Percentiles rank a stretch among this genome's conserved stretches.
Conservation (phyloP, 2,113 vertebrate genomes). For the Isurus oxyrinchus region DNA sequence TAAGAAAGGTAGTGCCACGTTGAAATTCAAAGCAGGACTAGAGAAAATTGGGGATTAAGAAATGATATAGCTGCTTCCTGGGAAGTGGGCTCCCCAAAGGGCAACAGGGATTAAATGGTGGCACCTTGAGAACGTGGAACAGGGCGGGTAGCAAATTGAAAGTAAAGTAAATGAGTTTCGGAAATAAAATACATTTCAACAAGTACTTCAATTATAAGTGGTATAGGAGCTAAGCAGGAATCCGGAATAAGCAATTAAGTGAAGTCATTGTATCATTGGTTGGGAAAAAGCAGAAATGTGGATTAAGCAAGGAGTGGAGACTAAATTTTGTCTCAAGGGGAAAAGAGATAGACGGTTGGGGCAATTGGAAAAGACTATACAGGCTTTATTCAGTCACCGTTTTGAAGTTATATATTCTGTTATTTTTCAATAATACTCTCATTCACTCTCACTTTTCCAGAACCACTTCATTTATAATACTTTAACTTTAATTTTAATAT, state of each 20-base stretch:
- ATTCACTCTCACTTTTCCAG: neutral
- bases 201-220: neutral
- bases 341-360: neutral
- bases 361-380: neutral
- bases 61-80: neutral
- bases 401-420: neutral
- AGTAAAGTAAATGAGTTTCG: neutral
- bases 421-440: neutral
- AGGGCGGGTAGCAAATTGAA: neutral
- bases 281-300: neutral
- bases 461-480: no score
- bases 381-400: neutral
- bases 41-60: neutral
- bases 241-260: neutral
- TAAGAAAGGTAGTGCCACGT: neutral
- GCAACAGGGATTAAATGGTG: neutral
- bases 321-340: neutral
- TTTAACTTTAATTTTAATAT: no score
- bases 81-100: neutral
- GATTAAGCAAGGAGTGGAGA: neutral
- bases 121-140: neutral
- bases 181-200: neutral
- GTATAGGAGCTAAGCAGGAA: neutral
- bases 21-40: neutral
- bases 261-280: neutral